These are phyloP conservation scores for Siderastrea siderea DNA, from an alignment of 92 coral and sea anemone genomes.

Conservation along the genomic window DNA sequence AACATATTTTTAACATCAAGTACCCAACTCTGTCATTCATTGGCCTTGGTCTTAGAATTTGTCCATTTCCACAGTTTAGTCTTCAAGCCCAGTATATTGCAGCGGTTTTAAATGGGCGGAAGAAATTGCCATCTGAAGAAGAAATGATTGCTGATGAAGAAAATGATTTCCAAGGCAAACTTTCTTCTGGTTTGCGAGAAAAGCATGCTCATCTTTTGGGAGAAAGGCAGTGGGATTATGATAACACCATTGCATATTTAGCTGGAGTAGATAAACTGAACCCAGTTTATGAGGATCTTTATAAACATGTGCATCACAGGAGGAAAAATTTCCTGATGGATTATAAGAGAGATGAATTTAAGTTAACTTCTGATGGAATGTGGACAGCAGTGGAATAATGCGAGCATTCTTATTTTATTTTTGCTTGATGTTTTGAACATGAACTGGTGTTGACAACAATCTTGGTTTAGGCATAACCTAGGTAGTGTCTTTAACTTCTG, in stretches of 20 bases:
- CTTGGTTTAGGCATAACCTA: neutral
- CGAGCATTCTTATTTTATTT: neutral
- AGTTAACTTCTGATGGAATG: conserved; percentile 29
- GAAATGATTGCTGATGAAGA: conserved; percentile 85
- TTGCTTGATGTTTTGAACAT: neutral
- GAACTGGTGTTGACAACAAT: neutral
- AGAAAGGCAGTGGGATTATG: conserved; percentile 76
- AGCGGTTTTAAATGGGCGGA: conserved; percentile 72
- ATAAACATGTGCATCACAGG: neutral
- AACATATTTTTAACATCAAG: conserved; percentile 80
- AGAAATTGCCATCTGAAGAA: conserved; percentile 64
- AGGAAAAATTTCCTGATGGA: conserved; percentile 20
- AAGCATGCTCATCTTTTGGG: conserved; percentile 82
- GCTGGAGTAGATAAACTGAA: conserved; percentile 71
- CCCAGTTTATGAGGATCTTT: conserved; percentile 38
- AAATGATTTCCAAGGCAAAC: conserved; percentile 67
- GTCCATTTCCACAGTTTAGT: conserved; percentile 85
- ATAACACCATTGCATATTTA: conserved; percentile 61
- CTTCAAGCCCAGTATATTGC: conserved; percentile 78
- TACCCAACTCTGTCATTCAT: conserved; percentile 81
- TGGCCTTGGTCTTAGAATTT: conserved; percentile 74
- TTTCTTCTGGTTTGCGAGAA: conserved; percentile 57
- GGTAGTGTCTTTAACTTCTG: no score
- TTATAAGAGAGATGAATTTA: conserved; percentile 38
- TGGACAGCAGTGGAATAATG: neutral